phyloP scores from a whole-genome alignment of 2,113 vertebrate species.

The Muntiacus reevesi region DNA sequence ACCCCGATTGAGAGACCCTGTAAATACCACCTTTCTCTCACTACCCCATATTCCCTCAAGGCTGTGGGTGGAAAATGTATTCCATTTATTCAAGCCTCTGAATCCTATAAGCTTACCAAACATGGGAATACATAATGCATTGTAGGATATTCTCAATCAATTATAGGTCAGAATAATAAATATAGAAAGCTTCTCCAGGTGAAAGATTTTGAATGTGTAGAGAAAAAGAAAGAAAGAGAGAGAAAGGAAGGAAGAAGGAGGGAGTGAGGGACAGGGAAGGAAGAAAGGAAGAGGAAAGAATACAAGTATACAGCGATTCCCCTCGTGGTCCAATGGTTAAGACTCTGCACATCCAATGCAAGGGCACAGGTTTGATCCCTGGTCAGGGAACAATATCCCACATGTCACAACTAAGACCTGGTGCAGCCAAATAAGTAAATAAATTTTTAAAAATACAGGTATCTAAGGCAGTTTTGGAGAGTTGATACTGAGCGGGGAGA shows the following conservation, averaged over 20 bases:
- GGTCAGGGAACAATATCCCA: neutral
- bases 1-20: neutral
- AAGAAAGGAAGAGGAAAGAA: neutral
- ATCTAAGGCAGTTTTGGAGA: neutral
- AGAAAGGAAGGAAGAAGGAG: too few relatives aligned
- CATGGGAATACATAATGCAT: neutral
- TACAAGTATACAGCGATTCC: neutral
- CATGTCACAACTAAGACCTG: neutral
- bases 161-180: neutral
- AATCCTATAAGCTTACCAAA: neutral
- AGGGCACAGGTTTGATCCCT: neutral
- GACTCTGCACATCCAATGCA: neutral
- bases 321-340: neutral
- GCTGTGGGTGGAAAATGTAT: neutral
- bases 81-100: neutral
- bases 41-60: neutral
- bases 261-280: neutral
- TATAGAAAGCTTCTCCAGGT: neutral
- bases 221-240: neutral
- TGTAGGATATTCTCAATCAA: neutral
- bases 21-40: neutral
- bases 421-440: neutral
- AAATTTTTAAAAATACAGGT: neutral
- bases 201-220: neutral
- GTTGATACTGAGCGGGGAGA: neutral